Percentiles rank a stretch among this genome's conserved stretches.
phyloP scores from a whole-genome alignment of 2,113 vertebrate species.

The Prunella himalayana region DNA sequence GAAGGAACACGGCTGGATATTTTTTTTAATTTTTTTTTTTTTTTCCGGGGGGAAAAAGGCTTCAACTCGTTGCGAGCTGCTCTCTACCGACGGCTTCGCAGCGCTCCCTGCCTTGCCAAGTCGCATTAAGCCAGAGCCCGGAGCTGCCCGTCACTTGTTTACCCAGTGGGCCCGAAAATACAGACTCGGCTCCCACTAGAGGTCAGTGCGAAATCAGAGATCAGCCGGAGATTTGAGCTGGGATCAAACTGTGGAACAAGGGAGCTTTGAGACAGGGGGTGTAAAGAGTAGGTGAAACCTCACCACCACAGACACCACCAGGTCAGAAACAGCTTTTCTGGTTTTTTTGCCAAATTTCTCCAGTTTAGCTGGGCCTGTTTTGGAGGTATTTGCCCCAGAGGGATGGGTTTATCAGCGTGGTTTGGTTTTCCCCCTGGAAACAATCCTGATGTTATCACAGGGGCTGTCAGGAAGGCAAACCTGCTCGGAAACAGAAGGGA shows the following conservation, averaged over 20 bases:
- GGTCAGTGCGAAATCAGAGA: slow-evolving; percentile 54
- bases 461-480: neutral
- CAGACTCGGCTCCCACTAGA: slow-evolving; percentile 27
- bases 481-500: neutral
- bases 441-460: neutral
- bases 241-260: neutral
- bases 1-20: neutral
- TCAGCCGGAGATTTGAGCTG: neutral
- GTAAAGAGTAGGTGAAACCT: neutral
- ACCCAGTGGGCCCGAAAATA: neutral
- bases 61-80: neutral
- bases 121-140: neutral
- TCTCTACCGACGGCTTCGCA: neutral
- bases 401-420: rapidly evolving
- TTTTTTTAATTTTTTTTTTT: neutral
- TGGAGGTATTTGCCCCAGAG: rapidly evolving
- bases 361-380: rapidly evolving
- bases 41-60: neutral
- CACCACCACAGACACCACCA: rapidly evolving
- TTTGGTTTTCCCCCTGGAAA: neutral
- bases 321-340: neutral
- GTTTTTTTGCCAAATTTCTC: neutral
- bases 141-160: neutral
- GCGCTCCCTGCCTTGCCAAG: slow-evolving; percentile 7
- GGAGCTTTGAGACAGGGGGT: neutral